Evolutionary conservation across 2,888 invertebrate species (phyloP).

Genomic region (Calameuta idolon): DNA sequence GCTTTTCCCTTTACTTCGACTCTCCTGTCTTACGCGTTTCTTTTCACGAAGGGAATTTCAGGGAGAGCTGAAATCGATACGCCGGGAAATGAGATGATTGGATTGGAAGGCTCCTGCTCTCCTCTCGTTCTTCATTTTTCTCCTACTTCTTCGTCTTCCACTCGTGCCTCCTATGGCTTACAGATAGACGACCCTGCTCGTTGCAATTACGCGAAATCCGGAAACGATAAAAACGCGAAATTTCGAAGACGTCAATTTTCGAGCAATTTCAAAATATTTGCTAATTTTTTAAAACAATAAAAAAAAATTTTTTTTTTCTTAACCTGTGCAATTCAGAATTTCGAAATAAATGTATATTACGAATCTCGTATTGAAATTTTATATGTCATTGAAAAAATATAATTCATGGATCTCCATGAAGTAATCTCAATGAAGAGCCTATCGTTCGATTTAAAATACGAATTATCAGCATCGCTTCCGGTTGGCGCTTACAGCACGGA

Average conservation of each 20-base stretch:
- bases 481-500: no score
- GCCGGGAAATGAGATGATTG: conserved; percentile 56
- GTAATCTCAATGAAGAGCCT: no score
- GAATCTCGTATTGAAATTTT: no score
- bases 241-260: neutral
- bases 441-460: no score
- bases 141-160: neutral
- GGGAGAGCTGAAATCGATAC: conserved; percentile 51
- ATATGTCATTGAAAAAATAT: no score
- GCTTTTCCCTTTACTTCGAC: conserved; percentile 11
- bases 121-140: conserved; percentile 41
- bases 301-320: no score
- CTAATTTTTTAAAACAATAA: neutral
- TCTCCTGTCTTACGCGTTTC: conserved; percentile 34
- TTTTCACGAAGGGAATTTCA: conserved; percentile 35
- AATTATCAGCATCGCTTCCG: no score
- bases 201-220: neutral
- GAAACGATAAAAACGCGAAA: neutral
- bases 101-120: conserved; percentile 45
- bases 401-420: no score
- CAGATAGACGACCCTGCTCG: neutral
- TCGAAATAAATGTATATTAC: no score
- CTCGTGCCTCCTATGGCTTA: conserved; percentile 17
- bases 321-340: no score
- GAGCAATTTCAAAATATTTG: neutral